Conservation (phyloP, 2,113 vertebrate genomes). For the Danio rerio region GRCz12tu NC_133178.1:55610501-55611000, state of each 20-base stretch:
- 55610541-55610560: constrained; percentile 67
- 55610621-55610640: constrained; percentile 36
- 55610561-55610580: constrained; percentile 68
- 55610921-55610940: constrained; percentile 76
- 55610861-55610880: constrained; percentile 66
- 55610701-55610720: background rate
- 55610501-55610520: constrained; percentile 54
- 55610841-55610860: constrained; percentile 58
- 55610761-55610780: background rate
- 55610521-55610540: constrained; percentile 66
- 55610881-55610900: constrained; percentile 75
- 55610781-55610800: background rate
- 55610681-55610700: background rate
- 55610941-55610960: constrained; percentile 83
- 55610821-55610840: constrained; percentile 65
- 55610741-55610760: background rate
- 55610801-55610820: constrained; percentile 60
- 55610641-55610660: constrained; percentile 48
- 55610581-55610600: constrained; percentile 75
- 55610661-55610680: constrained; percentile 48
- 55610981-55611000: constrained; percentile 81
- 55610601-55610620: constrained; percentile 42
- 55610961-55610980: constrained; percentile 82
- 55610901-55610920: constrained; percentile 75
- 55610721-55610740: background rate